phyloP scores from a whole-genome alignment of 2,113 vertebrate species.

The Lophius piscatorius region DNA sequence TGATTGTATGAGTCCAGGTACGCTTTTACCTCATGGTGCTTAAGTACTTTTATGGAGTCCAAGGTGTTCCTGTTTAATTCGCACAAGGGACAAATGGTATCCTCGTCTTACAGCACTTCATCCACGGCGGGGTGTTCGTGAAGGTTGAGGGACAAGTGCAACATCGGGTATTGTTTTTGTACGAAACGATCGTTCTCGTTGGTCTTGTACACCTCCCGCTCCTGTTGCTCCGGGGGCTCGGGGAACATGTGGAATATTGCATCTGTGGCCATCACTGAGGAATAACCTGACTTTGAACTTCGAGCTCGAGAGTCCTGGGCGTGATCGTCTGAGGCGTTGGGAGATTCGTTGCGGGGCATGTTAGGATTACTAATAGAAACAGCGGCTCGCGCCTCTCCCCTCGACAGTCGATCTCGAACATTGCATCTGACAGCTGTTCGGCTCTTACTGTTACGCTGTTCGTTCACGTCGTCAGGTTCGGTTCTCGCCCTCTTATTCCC shows the following conservation, averaged over 20 bases:
- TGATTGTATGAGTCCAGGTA: neutral
- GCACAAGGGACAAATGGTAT: neutral
- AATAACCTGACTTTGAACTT: neutral
- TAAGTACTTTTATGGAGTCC: slow-evolving; percentile 11
- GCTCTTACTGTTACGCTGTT: too few relatives aligned
- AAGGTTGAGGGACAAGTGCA: slow-evolving; percentile 13
- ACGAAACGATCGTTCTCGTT: neutral
- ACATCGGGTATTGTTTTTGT: slow-evolving; percentile 24
- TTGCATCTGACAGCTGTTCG: too few relatives aligned
- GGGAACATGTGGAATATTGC: neutral
- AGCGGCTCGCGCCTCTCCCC: too few relatives aligned
- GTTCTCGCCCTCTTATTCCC: too few relatives aligned
- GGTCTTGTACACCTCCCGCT: neutral
- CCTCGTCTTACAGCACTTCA: neutral
- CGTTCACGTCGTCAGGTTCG: too few relatives aligned
- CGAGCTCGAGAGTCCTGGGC: too few relatives aligned
- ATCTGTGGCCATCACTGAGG: neutral
- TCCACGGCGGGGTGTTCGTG: too few relatives aligned
- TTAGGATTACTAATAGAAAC: too few relatives aligned
- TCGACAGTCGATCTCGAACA: too few relatives aligned
- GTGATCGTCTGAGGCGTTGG: too few relatives aligned
- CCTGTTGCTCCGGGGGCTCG: neutral
- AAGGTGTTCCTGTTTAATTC: slow-evolving; percentile 4
- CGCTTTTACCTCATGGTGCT: neutral
- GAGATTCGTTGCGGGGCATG: too few relatives aligned